phyloP scores from a whole-genome alignment of 2,113 vertebrate species.

The Mormyrus lacerda region DNA sequence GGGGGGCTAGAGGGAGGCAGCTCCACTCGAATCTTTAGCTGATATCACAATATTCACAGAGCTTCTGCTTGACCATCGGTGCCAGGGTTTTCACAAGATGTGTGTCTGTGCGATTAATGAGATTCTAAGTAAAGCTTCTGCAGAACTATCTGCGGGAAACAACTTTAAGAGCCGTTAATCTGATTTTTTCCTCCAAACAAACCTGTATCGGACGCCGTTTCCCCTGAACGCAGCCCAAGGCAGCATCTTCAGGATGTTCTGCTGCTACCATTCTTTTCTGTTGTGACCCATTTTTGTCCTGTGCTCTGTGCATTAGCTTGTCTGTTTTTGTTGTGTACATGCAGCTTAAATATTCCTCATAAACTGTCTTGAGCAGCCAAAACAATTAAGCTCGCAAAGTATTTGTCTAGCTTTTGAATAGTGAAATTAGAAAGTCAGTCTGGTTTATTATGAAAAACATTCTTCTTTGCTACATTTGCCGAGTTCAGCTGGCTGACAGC shows the following conservation, averaged over 20 bases:
- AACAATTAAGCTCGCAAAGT: background rate
- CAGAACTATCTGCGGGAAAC: background rate
- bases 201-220: background rate
- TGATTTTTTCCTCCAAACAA: background rate
- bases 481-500: background rate
- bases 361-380: background rate
- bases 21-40: background rate
- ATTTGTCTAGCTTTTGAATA: background rate
- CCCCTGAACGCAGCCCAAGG: background rate
- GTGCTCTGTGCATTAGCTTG: background rate
- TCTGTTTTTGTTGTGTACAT: background rate
- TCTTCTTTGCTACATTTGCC: background rate
- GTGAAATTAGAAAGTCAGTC: background rate
- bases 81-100: background rate
- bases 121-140: background rate
- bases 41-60: background rate
- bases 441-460: background rate
- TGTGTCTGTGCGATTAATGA: background rate
- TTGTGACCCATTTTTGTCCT: background rate
- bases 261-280: background rate
- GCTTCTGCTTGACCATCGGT: background rate
- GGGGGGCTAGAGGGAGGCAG: no score
- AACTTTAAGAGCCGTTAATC: background rate
- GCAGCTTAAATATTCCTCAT: background rate
- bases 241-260: background rate